Base-by-base conservation (phyloP, 2,797 vertebrate species). In the Synaphobranchus kaupii region DNA sequence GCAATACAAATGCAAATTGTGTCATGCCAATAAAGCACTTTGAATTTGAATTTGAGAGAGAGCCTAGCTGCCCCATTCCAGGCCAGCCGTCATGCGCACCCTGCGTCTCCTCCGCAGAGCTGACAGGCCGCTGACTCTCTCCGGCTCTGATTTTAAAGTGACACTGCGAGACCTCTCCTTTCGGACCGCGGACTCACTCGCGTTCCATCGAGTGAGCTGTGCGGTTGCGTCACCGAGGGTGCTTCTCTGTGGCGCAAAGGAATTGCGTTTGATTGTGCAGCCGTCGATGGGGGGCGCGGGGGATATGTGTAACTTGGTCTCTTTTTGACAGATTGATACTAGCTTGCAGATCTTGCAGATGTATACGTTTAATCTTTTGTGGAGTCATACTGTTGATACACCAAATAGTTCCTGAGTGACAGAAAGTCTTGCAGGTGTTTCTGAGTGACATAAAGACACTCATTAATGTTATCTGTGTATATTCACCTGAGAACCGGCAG, bases 91-190 rank as follows among this genome's bases (percentile, higher is more conserved):
- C 31, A 78, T 78, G 28, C 47, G n/a, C 44, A 15, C 44, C 3
- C 13, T 58, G 68, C n/a, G 56, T 87, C 88, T 88, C 90, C 89
- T 88, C 76, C 48, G 89, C 88, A 85, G 48, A 84, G 80, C 76
- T 2, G 82, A 84, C 68, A 7, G 84, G 85, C 84, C 85, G 73
- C 17, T 0, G 12, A 10, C 31, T 34, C 39, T 39, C 52, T n/a
- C 34, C 56, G 20, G 83, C 89, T 91, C 88, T 86, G 88, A 93
- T 92, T 88, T 90, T 90, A 89, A 87, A 90, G 83, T 58, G 83
- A 87, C 76, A 56, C 89, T 54, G 83, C 52, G 83, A 87, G 80
- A 56, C 89, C 56, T 48, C 85, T 68, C 47, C 52, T 86, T 89
- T 87, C 31, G 66, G 48, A 56, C 50, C 1, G 0, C 73, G 1